phyloP scores from a whole-genome alignment of 1,140 invertebrate genomes.

The Dendrolimus punctatus region DNA sequence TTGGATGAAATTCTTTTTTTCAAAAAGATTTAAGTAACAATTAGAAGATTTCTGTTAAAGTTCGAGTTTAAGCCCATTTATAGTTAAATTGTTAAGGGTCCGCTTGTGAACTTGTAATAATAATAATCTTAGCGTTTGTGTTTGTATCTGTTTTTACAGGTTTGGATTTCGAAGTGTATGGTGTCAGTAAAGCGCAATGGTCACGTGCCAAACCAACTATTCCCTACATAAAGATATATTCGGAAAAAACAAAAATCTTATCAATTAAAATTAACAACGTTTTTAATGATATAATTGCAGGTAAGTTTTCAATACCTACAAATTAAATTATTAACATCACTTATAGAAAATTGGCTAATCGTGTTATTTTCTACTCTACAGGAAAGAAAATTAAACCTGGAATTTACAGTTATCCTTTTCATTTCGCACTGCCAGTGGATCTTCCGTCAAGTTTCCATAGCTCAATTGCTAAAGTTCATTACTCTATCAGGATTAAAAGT shows the following conservation, averaged over 20 bases:
- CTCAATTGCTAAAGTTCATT: conserved; percentile 43
- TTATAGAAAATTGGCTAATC: not conserved
- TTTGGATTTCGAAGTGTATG: conserved; percentile 40
- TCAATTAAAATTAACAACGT: conserved; percentile 30
- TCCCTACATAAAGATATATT: conserved; percentile 54
- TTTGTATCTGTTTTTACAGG: conserved; percentile 30
- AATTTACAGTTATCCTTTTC: conserved; percentile 40
- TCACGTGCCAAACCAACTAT: conserved; percentile 37
- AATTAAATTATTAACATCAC: not conserved
- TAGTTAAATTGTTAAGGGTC: too few relatives aligned
- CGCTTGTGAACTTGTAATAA: too few relatives aligned
- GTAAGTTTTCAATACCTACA: conserved; percentile 16
- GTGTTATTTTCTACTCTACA: conserved; percentile 26
- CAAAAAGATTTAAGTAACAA: not conserved
- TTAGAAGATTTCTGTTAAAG: not conserved
- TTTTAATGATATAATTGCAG: conserved; percentile 29
- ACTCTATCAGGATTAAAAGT: conserved; percentile 33
- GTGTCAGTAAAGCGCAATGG: conserved; percentile 45
- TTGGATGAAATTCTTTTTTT: too few relatives aligned
- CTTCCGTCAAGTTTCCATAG: conserved; percentile 46
- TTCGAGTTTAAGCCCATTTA: not conserved
- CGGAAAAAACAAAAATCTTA: conserved; percentile 40
- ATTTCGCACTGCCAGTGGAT: conserved; percentile 42
- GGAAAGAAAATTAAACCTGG: conserved; percentile 35
- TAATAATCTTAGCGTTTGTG: not conserved